Percentiles rank a stretch among this genome's conserved stretches.
phyloP scores from a whole-genome alignment of 2,113 vertebrate genomes.

The Lontra canadensis region DNA sequence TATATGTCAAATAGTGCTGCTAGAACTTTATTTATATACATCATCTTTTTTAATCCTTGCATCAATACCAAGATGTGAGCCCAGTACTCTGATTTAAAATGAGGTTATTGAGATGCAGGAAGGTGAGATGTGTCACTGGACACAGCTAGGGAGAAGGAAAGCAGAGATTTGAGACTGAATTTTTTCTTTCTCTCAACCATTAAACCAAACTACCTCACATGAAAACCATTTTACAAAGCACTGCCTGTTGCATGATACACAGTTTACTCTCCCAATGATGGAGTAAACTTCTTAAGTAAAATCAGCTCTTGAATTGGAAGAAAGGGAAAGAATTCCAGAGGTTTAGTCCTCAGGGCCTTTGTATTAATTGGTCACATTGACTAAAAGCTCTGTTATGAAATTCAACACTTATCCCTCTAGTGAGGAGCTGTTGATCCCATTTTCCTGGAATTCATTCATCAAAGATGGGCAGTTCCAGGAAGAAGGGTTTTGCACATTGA shows the following conservation, averaged over 20 bases:
- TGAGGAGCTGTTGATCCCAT: not conserved
- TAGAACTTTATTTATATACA: not conserved
- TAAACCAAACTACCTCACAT: not conserved
- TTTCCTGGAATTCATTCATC: slow-evolving; percentile 37
- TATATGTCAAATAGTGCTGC: not conserved
- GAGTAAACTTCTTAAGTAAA: not conserved
- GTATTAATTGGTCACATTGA: not conserved
- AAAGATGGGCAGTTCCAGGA: not conserved
- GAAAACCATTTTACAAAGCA: not conserved
- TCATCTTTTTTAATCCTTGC: not conserved
- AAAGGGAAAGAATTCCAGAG: not conserved
- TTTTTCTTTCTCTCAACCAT: not conserved
- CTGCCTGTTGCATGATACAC: not conserved
- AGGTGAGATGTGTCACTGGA: not conserved
- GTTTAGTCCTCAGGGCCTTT: not conserved
- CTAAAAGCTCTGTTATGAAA: slow-evolving; percentile 13
- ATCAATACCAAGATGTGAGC: not conserved
- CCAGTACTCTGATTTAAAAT: not conserved
- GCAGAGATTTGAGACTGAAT: not conserved
- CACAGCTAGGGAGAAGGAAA: not conserved
- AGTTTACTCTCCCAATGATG: not conserved
- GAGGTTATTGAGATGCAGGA: not conserved
- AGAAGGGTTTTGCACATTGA: not conserved
- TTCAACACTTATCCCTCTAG: not conserved
- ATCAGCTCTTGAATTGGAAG: not conserved